A percentile compares a stretch with the other conserved stretches of the same genome.
Conservation (phyloP, 2,113 vertebrate species). For the Raja brachyura region DNA sequence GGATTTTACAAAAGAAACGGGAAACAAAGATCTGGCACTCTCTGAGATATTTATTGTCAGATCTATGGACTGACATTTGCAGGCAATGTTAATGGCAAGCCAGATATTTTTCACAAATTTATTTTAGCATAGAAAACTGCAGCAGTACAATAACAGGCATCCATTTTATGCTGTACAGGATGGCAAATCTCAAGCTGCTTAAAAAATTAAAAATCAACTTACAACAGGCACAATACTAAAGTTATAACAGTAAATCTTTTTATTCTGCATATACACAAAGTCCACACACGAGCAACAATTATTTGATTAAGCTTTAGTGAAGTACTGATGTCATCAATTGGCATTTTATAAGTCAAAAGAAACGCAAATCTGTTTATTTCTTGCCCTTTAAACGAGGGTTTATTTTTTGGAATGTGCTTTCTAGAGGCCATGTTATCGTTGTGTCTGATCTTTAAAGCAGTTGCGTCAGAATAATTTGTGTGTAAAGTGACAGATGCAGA, state of each 20-base stretch:
- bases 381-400: not conserved
- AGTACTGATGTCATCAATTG: constrained; percentile 19
- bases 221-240: constrained; percentile 34
- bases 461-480: not conserved
- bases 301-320: constrained; percentile 31
- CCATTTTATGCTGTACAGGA: constrained; percentile 29
- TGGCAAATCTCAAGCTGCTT: constrained; percentile 30
- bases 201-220: constrained; percentile 10
- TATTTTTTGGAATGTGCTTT: not conserved
- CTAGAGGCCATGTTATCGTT: not conserved
- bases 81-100: constrained; percentile 33
- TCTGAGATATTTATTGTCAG: not conserved
- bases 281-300: constrained; percentile 31
- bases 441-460: not conserved
- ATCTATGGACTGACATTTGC: constrained; percentile 21
- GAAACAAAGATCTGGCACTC: constrained; percentile 20
- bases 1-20: constrained; percentile 27
- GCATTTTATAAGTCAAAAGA: not conserved
- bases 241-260: constrained; percentile 31
- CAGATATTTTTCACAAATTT: constrained; percentile 35
- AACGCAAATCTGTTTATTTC: not conserved
- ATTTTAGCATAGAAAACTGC: constrained; percentile 31
- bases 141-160: constrained; percentile 37
- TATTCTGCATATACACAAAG: constrained; percentile 12
- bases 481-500: not conserved